These are phyloP conservation scores for Chesias legatella DNA, from an alignment of 2,888 invertebrate species.

Conservation along the genomic window DNA sequence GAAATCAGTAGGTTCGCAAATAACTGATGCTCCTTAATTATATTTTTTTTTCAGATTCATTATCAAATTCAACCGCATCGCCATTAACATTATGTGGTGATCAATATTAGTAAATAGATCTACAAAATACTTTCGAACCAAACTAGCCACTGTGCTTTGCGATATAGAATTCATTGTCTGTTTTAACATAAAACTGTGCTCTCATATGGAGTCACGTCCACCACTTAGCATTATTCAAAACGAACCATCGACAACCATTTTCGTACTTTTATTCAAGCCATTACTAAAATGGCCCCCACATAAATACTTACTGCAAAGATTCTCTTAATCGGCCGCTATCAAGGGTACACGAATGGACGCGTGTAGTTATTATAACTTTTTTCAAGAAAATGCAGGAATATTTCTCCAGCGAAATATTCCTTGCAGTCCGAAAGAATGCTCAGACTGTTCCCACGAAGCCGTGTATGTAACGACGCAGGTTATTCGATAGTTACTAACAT, in stretches of 20 bases:
- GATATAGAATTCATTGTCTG: neutral
- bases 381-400: conserved; percentile 29
- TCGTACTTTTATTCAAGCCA: conserved; percentile 11
- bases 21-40: too few species aligned
- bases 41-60: too few species aligned
- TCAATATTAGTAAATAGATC: too few species aligned
- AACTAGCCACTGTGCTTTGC: neutral
- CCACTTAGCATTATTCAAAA: conserved; percentile 5
- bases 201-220: conserved; percentile 3
- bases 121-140: too few species aligned
- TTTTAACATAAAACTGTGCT: conserved; percentile 1
- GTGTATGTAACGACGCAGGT: conserved; percentile 45
- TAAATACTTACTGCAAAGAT: conserved; percentile 19
- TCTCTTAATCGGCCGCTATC: conserved; percentile 45
- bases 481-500: conserved; percentile 9
- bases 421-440: conserved; percentile 38
- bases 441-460: conserved; percentile 54
- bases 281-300: conserved; percentile 16
- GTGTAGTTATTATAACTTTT: conserved; percentile 43
- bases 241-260: conserved; percentile 7
- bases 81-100: too few species aligned
- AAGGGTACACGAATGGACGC: conserved; percentile 36
- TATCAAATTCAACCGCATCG: too few species aligned
- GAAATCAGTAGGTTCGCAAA: too few species aligned
- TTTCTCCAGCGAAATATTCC: conserved; percentile 23